Base-by-base conservation (phyloP, 2,113 vertebrate genomes). In the human (Homo sapiens) region DNA sequence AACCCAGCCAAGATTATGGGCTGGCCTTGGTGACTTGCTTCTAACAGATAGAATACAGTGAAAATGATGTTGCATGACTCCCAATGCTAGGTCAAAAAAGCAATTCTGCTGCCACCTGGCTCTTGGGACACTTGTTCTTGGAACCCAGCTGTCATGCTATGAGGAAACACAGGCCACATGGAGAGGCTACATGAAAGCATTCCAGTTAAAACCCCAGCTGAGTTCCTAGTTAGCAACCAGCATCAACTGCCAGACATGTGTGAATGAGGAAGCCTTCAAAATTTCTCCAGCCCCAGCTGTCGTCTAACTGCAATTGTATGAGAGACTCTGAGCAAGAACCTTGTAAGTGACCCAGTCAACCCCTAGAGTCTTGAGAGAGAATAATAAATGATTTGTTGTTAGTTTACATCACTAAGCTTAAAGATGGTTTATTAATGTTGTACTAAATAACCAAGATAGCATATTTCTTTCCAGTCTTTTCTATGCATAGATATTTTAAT, bases 111-210 rank as follows among this genome's bases (percentile, higher is more conserved):
- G 92, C 59, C 70, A 84, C 83, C 59, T 79, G 89, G 45, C 59
- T 87, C 27, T 80, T 14, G 35, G 57, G 32, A 91, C 45, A 94
- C 78, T 92, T 89, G 43, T 89, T 94, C 91, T 87, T 93, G 86
- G 68, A 95, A 93, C 48, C 50, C 68, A 97, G 81, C 59, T 75
- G 23, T 82, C 52, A 45, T 64, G n/a, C 79, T 61, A 79, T 94
- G 70, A 96, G 59, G 18, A 97, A 91, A 93, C 61, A 43, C 70
- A 89, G 92, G 61, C 78, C 88, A 95, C 73, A 93, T 75, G 40
- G 80, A 97, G 27, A 96, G 82, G 72, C 80, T 86, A 84, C 43
- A 79, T 84, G 88, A 84, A 91, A 92, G 76, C 45, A 27, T 94
- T 89, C 88, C 70, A 94, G 30, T 70, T 91, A n/a, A 94, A 83